Evolutionary conservation across 2,888 invertebrate species (phyloP), one percentile per base, ranked within the genome.

Genomic region (Dolomedes plantarius): DNA sequence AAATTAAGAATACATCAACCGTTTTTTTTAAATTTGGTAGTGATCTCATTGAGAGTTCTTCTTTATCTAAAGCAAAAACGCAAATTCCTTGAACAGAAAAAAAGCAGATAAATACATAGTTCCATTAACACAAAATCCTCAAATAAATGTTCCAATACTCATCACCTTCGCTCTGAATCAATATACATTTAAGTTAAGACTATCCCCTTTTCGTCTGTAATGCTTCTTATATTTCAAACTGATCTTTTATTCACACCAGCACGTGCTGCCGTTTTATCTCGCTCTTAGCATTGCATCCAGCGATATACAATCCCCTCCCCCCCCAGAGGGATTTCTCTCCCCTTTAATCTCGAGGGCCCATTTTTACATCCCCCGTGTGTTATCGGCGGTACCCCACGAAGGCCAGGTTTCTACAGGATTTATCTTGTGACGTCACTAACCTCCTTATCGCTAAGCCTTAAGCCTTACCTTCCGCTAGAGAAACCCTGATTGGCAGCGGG

Each of bases 311-410:
- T 75, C 69, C 41, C 11, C 36, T 9, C 50, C 11, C 32, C 50
- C 50, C 73, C 71, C 56, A 23, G 23, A 56, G 56, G 56, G 56
- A 56, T 56, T 65, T 46, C 41, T 67, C 68, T 32, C 41, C 32
- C 79, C 79, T 39, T 9, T 79, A 80, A 74, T 74, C 80, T 67
- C 80, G 67, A 46, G 80, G 74, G 31, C 67, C 27, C 75, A 68
- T 81, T 81, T 80, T 80, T 67, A 64, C 71, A 19, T 64, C 71
- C 36, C 36, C 39, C 31, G 32, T 64, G 23, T 56, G 73, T 73
- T 75, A 81, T 80, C 80, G 67, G 73, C 29, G 68, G 67, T 80
- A 36, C 67, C 32, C 80, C 80, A 80, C 67, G 72, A 80, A 19
- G 32, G 31, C 36, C 56, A 56, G 56, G 56, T 56, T 56, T 56